phyloP scores from a whole-genome alignment of 2,797 vertebrate genomes.

The Scarus forsteni region DNA sequence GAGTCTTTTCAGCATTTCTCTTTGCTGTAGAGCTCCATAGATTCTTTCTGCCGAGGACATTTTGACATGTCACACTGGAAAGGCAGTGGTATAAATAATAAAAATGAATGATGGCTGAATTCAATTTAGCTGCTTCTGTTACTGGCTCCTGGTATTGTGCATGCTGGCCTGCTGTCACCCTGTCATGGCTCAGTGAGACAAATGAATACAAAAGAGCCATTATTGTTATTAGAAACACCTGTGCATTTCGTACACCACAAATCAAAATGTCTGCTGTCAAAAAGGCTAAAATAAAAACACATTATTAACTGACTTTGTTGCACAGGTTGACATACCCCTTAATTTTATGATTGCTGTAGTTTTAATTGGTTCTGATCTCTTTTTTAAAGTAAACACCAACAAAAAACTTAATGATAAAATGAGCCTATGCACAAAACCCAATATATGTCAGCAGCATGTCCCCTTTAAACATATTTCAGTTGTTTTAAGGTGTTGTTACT shows the following conservation, averaged over 20 bases:
- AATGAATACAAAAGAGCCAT: constrained; percentile 1
- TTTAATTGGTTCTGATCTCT: neutral
- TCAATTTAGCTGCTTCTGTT: constrained; percentile 9
- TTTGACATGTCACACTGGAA: constrained; percentile 3
- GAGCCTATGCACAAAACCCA: no score
- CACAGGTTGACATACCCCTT: neutral
- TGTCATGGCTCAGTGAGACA: constrained; percentile 3
- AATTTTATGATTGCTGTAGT: neutral
- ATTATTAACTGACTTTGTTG: neutral
- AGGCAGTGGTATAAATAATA: constrained; percentile 5
- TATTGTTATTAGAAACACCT: constrained; percentile 6
- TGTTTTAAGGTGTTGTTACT: no score
- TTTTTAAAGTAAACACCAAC: neutral
- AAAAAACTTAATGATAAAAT: neutral
- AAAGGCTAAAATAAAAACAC: constrained; percentile 5
- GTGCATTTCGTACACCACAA: neutral
- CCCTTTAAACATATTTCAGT: no score
- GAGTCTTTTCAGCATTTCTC: neutral
- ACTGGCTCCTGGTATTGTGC: constrained; percentile 1
- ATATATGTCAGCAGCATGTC: no score
- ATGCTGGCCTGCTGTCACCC: neutral
- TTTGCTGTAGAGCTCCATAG: neutral
- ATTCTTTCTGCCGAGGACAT: neutral
- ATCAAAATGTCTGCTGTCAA: neutral
- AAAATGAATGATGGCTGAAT: neutral